Conservation (phyloP, 2,888 invertebrate genomes). For the Agonopterix arenella region DNA sequence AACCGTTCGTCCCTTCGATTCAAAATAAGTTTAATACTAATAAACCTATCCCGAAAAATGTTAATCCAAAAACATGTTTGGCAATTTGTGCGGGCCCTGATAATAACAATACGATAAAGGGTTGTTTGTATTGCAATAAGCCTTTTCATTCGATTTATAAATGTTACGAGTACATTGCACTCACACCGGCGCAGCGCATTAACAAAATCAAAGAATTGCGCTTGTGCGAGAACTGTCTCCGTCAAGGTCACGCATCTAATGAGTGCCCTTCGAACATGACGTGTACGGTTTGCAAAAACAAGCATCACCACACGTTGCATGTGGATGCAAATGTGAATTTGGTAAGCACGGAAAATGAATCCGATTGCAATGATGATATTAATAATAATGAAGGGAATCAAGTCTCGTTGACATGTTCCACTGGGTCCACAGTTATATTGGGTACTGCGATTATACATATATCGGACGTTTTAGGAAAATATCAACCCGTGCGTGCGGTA, state of each 20-base stretch:
- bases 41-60: not conserved
- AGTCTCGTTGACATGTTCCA: too few species aligned
- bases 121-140: conserved; percentile 1
- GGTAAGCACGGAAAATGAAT: too few species aligned
- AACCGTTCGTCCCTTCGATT: too few species aligned
- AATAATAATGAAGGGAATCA: too few species aligned
- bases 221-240: not conserved
- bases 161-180: not conserved
- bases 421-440: not conserved
- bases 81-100: not conserved
- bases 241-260: not conserved
- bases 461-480: not conserved
- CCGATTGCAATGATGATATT: too few species aligned
- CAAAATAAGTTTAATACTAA: not conserved
- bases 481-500: not conserved
- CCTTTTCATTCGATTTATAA: conserved; percentile 1
- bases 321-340: not conserved
- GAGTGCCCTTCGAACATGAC: conserved; percentile 1
- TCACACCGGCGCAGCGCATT: not conserved
- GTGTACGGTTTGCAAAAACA: conserved; percentile 3
- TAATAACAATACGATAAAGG: not conserved
- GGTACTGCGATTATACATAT: conserved; percentile 1
- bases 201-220: not conserved
- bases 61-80: not conserved
- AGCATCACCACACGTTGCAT: conserved; percentile 4